Evolutionary conservation across 2,888 invertebrate species (phyloP).

Genomic region (Ptychoptera albimana): DNA sequence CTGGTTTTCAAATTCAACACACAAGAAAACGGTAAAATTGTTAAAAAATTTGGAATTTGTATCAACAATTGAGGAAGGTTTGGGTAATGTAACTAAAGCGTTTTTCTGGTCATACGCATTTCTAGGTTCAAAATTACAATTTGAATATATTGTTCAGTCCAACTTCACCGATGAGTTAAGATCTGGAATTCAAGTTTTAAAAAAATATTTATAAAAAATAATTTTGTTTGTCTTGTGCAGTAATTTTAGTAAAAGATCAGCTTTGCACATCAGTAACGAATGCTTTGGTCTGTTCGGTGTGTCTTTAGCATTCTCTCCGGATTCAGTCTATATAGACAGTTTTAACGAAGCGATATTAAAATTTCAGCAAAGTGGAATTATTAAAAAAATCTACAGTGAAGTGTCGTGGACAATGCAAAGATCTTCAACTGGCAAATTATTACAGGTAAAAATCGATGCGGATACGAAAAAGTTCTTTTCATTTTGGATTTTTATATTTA

Average conservation of each 20-base stretch:
- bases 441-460: constrained; percentile 36
- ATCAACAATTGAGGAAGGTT: constrained; percentile 45
- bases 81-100: constrained; percentile 55
- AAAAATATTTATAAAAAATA: neutral
- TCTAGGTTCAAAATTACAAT: constrained; percentile 51
- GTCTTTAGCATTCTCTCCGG: constrained; percentile 43
- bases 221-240: constrained; percentile 19
- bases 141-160: constrained; percentile 54
- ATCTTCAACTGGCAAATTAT: constrained; percentile 39
- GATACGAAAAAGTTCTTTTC: no score
- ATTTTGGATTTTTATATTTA: no score
- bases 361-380: constrained; percentile 49
- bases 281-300: constrained; percentile 61
- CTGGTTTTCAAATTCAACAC: constrained; percentile 56
- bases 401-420: constrained; percentile 58
- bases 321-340: constrained; percentile 45
- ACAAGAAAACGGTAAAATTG: constrained; percentile 41
- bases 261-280: constrained; percentile 54
- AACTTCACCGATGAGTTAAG: constrained; percentile 48
- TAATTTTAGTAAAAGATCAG: constrained; percentile 36
- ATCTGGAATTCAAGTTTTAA: constrained; percentile 3
- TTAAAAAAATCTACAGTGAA: constrained; percentile 49
- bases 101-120: constrained; percentile 69
- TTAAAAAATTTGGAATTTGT: constrained; percentile 52
- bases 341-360: constrained; percentile 43